Evolutionary conservation across 2,888 invertebrate genomes (phyloP), one percentile per base, ranked within the genome.

Genomic region (Trachelus stipa): DNA sequence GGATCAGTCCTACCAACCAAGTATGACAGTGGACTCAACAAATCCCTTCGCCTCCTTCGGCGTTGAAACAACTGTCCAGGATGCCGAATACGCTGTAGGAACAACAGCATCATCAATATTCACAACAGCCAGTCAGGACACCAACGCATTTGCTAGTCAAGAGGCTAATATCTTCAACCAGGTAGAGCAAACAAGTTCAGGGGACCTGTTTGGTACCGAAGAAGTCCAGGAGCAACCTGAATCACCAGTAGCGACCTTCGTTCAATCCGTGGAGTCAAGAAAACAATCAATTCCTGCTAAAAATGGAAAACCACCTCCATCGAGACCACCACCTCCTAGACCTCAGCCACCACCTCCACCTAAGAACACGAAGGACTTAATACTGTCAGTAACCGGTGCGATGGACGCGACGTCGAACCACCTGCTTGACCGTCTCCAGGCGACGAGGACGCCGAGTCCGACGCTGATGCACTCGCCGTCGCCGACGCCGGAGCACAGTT

Each of bases 321-420:
- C 87, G 23, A 88, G 90, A 30, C 92, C 92, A 3, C 92, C 92
- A 35, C 93, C 93, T 11, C 92, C 93, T 68, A 92, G 93, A 23
- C 93, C 93, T 69, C 92, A 93, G 0, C 89, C 93, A 3, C 94
- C 95, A 30, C 94, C 95, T 6, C 94, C 96, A 34, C 95, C 96
- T 0, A 94, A 95, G 81, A 96, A 96, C 91, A 97, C 97, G 0
- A 96, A 97, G 92, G 96, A 97, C 88, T 92, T 98, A 34, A 95
- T 97, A 74, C 93, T 96, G 83, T 96, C 96, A 56, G 97, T 97
- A 1, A 97, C 97, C 68, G 97, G 96, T 2, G 97, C 96, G 78
- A 95, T 97, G 95, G 97, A 98, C 88, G 96, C 96, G 75, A 96
- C 97, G 0, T 97, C 97, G 85, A 95, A 96, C 4, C 96, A 97